Conservation (phyloP, 2,113 vertebrate genomes). For the Albula goreensis region DNA sequence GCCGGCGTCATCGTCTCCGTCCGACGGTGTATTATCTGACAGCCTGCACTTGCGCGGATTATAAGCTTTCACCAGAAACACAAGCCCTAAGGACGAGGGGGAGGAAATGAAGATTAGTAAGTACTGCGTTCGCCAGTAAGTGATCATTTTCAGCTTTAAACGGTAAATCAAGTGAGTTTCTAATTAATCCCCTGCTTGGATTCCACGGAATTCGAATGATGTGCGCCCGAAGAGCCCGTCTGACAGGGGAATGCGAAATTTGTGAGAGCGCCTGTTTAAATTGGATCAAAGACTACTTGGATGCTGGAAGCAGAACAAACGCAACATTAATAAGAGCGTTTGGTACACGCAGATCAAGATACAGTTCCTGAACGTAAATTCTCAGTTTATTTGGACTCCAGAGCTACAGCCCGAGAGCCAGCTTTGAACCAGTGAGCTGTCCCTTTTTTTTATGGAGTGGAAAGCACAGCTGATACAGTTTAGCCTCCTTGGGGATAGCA, state of each 20-base stretch:
- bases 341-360: background rate
- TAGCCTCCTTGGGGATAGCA: background rate
- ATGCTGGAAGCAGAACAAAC: background rate
- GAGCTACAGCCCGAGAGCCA: background rate
- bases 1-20: background rate
- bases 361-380: background rate
- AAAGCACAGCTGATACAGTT: too few species aligned
- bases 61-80: background rate
- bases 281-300: background rate
- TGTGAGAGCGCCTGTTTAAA: background rate
- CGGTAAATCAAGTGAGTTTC: background rate
- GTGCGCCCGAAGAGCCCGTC: background rate
- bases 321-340: background rate
- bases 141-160: background rate
- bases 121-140: background rate
- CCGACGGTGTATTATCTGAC: background rate
- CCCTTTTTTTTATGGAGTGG: too few species aligned
- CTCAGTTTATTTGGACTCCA: background rate
- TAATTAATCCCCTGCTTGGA: background rate
- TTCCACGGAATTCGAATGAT: background rate
- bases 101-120: background rate
- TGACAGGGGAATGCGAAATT: background rate
- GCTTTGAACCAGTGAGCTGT: background rate
- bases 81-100: background rate
- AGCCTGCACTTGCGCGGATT: background rate